Percentiles rank a stretch among this genome's conserved stretches.
Evolutionary conservation across 1,140 invertebrate species (phyloP).

Genomic region (Bombus sibiricus): DNA sequence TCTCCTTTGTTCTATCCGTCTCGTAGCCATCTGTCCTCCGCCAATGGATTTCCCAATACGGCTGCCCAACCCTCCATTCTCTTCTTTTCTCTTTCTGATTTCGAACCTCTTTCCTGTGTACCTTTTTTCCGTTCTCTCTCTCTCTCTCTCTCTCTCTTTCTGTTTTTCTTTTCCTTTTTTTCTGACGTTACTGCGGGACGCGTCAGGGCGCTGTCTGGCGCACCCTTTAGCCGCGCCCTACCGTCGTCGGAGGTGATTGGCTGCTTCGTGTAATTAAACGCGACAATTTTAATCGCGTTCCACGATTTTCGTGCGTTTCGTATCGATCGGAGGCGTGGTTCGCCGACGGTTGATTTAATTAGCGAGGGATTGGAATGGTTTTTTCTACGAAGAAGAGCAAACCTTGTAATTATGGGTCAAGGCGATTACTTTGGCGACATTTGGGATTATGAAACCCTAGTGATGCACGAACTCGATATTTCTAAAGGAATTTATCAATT

Average conservation of each 20-base stretch:
- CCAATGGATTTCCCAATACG: conserved; percentile 61
- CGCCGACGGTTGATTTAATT: not conserved
- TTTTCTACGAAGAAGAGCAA: not conserved
- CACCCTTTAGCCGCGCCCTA: conserved; percentile 70
- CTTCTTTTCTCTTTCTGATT: conserved; percentile 8
- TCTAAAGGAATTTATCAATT: not conserved
- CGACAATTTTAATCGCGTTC: conserved; percentile 45
- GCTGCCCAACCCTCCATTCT: conserved; percentile 64
- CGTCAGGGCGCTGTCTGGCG: conserved; percentile 56
- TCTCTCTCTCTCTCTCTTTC: not conserved
- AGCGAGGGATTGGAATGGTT: not conserved
- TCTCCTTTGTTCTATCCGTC: conserved; percentile 67
- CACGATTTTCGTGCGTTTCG: not conserved
- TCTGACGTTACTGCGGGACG: not conserved
- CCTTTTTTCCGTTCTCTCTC: not conserved
- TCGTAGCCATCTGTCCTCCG: conserved; percentile 57
- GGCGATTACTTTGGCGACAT: not conserved
- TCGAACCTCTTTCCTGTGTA: not conserved
- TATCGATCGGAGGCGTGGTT: conserved; percentile 46
- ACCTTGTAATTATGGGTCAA: not conserved
- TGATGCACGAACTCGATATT: not conserved
- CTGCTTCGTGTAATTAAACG: conserved; percentile 52
- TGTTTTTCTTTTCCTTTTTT: not conserved
- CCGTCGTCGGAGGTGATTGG: conserved; percentile 17
- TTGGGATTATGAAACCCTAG: not conserved